Evolutionary conservation across 2,888 invertebrate genomes (phyloP), one percentile per base, ranked within the genome.

Genomic region (Andricus quercusramuli): DNA sequence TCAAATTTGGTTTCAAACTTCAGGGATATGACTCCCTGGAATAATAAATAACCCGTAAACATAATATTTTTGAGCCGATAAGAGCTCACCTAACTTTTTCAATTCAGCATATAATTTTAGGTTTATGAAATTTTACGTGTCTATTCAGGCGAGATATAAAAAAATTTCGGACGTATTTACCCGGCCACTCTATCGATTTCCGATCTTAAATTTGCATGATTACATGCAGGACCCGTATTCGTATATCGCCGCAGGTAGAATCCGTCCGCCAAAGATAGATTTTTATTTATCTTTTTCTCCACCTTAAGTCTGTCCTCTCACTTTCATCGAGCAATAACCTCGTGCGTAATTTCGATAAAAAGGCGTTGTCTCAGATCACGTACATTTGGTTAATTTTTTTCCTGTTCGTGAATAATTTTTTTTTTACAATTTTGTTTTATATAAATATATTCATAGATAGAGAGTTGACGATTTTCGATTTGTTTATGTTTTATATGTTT

Each of bases 251-350:
- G 74, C 56, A 74, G 74, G 74, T 74, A 74, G 56, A 74, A 74
- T 51, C 32, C 81, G 25, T 80, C 82, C 80, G 80, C 82, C 79
- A 80, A 81, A 83, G 82, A 47, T 79, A 79, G 81, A 83, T 83
- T 80, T 83, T 83, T 86, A 84, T 83, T 80, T 79, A 64, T 76
- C 79, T 79, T 80, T 85, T 80, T 82, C 77, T 82, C 17, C 81
- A 78, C 80, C 74, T 80, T 83, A 78, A 78, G 80, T 47, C 80
- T 80, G 80, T 87, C 91, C 91, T 91, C 91, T 91, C 90, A 91
- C 91, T 91, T 91, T 91, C 90, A 83, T 89, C 89, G 91, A 87
- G 83, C 91, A 90, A 90, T 89, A 90, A 91, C 90, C 91, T 90
- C 87, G 83, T 79, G 84, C 86, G 87, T 88, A 86, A 88, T 87